Conservation (phyloP, 2,888 invertebrate genomes). For the Orchesellides sinensis region DNA sequence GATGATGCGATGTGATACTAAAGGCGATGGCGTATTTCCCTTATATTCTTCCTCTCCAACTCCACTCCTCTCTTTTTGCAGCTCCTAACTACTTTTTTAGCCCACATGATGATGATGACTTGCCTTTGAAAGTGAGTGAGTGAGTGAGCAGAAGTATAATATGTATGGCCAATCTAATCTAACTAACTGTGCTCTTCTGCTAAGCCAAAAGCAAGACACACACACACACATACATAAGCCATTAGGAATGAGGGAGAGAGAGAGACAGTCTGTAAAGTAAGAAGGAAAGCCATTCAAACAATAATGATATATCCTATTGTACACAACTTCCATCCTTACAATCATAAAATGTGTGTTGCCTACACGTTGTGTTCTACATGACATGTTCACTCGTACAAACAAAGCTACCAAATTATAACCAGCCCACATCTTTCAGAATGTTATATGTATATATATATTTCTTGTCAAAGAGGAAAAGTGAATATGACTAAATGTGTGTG, state of each 20-base stretch:
- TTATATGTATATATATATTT: too few relatives aligned
- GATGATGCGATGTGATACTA: background rate
- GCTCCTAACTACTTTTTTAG: background rate
- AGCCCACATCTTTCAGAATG: constrained; percentile 2
- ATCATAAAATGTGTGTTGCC: too few relatives aligned
- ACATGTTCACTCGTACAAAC: background rate
- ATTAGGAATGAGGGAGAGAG: too few relatives aligned
- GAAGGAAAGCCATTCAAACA: background rate
- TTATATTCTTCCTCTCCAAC: constrained; percentile 1
- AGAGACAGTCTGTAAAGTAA: too few relatives aligned
- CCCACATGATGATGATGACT: constrained; percentile 47
- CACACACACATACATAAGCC: background rate
- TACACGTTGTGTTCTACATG: background rate
- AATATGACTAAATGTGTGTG: too few relatives aligned
- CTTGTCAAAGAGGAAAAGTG: too few relatives aligned
- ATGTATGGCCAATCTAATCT: too few relatives aligned
- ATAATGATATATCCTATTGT: constrained; percentile 17
- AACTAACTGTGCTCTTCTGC: too few relatives aligned
- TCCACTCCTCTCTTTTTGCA: background rate
- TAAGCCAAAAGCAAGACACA: background rate
- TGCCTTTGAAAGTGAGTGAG: constrained; percentile 56
- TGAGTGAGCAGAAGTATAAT: constrained; percentile 9
- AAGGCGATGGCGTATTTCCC: constrained; percentile 9
- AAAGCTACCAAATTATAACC: too few relatives aligned
- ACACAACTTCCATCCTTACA: too few relatives aligned